These are phyloP conservation scores for Tetrax tetrax DNA, from an alignment of 2,113 vertebrate genomes.

Conservation along the genomic window DNA sequence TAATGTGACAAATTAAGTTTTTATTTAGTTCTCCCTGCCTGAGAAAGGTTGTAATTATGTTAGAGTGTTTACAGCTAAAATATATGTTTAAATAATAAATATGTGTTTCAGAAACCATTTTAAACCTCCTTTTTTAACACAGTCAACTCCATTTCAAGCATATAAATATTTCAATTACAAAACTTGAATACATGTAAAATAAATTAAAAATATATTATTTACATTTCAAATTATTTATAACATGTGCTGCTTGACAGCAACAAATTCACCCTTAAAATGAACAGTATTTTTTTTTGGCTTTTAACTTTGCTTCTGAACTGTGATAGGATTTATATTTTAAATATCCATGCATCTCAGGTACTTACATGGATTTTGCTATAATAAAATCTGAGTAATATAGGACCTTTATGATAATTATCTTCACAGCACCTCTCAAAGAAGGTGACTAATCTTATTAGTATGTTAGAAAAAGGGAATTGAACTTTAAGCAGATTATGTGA, in stretches of 20 bases:
- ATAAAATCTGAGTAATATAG: conserved; percentile 40
- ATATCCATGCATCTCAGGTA: conserved; percentile 29
- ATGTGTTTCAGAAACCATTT: conserved; percentile 65
- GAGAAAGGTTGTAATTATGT: conserved; percentile 73
- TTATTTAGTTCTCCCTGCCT: conserved; percentile 63
- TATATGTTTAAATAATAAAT: conserved; percentile 75
- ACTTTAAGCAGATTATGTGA: conserved; percentile 28
- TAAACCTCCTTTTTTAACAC: conserved; percentile 65
- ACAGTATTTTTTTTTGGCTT: neutral
- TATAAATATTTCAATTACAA: conserved; percentile 74
- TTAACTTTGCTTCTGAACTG: conserved; percentile 5
- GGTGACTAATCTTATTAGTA: conserved; percentile 54
- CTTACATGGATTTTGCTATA: conserved; percentile 6
- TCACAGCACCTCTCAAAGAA: conserved; percentile 34
- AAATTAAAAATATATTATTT: conserved; percentile 73
- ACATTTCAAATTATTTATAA: conserved; percentile 68
- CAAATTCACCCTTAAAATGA: conserved; percentile 31
- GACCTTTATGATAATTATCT: conserved; percentile 17
- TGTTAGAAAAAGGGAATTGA: conserved; percentile 27
- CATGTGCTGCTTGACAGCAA: conserved; percentile 17
- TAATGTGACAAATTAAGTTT: conserved; percentile 72
- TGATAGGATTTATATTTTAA: conserved; percentile 19
- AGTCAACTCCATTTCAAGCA: conserved; percentile 65
- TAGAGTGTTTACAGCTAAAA: conserved; percentile 68
- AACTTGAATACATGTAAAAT: conserved; percentile 67